These are phyloP conservation scores for Rhabdomys pumilio DNA, from an alignment of 2,797 vertebrate species.

Conservation along the genomic window DNA sequence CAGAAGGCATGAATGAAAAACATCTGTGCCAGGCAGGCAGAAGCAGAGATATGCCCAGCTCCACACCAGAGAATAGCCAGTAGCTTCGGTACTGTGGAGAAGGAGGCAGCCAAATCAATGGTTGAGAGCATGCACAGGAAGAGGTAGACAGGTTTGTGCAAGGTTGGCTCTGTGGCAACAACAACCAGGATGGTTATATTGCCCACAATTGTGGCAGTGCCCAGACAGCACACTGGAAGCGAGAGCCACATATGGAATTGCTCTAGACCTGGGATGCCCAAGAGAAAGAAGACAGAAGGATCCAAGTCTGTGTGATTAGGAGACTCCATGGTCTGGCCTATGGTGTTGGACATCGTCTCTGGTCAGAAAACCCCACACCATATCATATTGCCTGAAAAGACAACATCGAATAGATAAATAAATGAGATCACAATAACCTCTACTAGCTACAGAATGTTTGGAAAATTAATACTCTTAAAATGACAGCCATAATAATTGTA, in stretches of 20 bases:
- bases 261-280: conserved; percentile 83
- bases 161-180: conserved; percentile 81
- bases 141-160: conserved; percentile 83
- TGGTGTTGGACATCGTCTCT: neutral
- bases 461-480: neutral
- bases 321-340: conserved; percentile 56
- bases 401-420: neutral
- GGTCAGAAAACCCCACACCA: neutral
- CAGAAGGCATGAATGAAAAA: conserved; percentile 91
- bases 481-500: neutral
- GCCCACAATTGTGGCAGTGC: conserved; percentile 88
- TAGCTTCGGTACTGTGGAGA: conserved; percentile 89
- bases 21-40: conserved; percentile 91
- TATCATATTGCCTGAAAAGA: conserved; percentile 67
- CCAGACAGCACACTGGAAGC: conserved; percentile 81
- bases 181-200: conserved; percentile 89
- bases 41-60: conserved; percentile 86
- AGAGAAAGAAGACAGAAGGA: conserved; percentile 79
- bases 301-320: conserved; percentile 75
- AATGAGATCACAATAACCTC: neutral
- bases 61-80: conserved; percentile 89
- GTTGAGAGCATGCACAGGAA: conserved; percentile 82
- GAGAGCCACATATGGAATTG: conserved; percentile 82
- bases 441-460: neutral
- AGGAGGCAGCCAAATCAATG: conserved; percentile 84